Evolutionary conservation across 2,888 invertebrate genomes (phyloP).

Genomic region (Leptothorax acervorum): DNA sequence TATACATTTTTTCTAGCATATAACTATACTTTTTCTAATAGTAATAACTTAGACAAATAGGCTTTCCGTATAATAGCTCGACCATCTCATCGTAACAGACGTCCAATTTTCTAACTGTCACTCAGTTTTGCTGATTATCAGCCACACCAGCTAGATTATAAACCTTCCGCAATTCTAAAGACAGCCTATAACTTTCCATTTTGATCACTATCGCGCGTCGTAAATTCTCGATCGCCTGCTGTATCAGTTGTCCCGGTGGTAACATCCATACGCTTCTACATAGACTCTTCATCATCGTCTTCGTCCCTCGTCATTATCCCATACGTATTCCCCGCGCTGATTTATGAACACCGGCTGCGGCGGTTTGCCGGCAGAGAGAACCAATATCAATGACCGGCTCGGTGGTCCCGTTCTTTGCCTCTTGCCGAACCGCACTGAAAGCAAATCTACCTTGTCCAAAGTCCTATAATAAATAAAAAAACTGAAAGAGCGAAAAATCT

Average conservation of each 20-base stretch:
- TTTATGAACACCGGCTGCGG: constrained; percentile 30
- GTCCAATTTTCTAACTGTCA: constrained; percentile 32
- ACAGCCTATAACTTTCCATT: constrained; percentile 39
- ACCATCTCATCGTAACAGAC: background rate
- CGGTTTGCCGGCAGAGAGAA: constrained; percentile 1
- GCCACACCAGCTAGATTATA: background rate
- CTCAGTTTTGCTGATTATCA: constrained; percentile 23
- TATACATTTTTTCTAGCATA: background rate
- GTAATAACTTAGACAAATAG: background rate
- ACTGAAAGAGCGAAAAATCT: background rate
- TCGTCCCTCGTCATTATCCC: constrained; percentile 44
- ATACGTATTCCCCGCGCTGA: constrained; percentile 26
- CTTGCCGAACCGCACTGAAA: constrained; percentile 16
- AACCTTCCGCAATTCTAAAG: constrained; percentile 21
- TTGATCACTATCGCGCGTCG: constrained; percentile 48
- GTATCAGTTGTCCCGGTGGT: constrained; percentile 28
- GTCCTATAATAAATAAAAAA: background rate
- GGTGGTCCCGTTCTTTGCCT: background rate
- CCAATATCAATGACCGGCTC: constrained; percentile 25
- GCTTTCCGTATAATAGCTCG: background rate
- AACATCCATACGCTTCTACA: constrained; percentile 14
- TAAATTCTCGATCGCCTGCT: constrained; percentile 49
- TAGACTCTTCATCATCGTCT: constrained; percentile 43
- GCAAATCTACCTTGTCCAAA: background rate
- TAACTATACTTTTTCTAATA: background rate